Conservation (phyloP, 2,113 vertebrate genomes). For the Upupa epops region DNA sequence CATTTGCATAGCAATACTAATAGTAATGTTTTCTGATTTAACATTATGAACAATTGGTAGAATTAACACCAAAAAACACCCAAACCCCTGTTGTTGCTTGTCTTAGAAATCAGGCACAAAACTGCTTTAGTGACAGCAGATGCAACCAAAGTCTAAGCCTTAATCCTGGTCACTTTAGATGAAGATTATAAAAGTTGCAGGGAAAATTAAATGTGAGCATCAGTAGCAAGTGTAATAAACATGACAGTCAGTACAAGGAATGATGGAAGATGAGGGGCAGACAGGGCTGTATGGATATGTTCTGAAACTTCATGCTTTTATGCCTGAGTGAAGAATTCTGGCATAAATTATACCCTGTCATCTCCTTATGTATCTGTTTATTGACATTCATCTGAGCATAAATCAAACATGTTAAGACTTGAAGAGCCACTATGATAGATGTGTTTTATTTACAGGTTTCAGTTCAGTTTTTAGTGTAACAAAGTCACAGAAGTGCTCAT, state of each 20-base stretch:
- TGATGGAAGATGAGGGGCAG: neutral
- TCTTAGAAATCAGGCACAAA: neutral
- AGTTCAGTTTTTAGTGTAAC: neutral
- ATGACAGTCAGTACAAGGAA: neutral
- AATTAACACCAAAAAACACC: neutral
- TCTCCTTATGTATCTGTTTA: neutral
- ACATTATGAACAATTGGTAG: neutral
- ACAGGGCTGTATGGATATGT: neutral
- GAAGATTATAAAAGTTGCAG: neutral
- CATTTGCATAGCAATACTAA: neutral
- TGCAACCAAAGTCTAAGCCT: neutral
- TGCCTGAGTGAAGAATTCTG: neutral
- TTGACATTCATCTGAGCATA: neutral
- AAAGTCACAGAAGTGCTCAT: neutral
- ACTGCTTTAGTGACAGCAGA: neutral
- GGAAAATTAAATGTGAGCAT: neutral
- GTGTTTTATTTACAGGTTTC: neutral
- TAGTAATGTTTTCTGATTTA: neutral
- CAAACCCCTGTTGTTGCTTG: neutral
- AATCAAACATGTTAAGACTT: neutral
- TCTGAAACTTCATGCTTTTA: neutral
- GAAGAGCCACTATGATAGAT: neutral
- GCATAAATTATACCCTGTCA: neutral
- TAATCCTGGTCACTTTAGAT: neutral
- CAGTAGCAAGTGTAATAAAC: neutral